A percentile compares a stretch with the other conserved stretches of the same genome.
These are phyloP conservation scores for Cyrtodaria siliqua DNA, from an alignment of 2,888 invertebrate genomes.

Conservation along the genomic window DNA sequence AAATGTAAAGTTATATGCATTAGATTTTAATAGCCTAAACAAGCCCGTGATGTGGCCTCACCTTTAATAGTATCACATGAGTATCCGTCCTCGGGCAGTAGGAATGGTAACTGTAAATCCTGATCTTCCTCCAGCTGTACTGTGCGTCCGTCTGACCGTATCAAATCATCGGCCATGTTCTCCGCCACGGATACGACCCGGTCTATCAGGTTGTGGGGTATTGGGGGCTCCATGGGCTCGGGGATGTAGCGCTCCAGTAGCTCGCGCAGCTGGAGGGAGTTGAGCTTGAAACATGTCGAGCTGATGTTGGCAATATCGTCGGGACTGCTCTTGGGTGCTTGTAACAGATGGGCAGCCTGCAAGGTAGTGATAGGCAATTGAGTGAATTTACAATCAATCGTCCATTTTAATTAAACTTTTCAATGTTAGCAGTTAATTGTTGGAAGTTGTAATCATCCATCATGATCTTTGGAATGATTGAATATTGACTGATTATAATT, in stretches of 20 bases:
- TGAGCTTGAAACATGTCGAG: conserved; percentile 97
- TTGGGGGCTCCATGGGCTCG: conserved; percentile 88
- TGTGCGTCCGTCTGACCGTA: conserved; percentile 93
- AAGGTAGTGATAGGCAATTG: no score
- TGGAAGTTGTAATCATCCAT: no score
- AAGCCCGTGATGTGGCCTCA: neutral
- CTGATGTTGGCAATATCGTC: conserved; percentile 96
- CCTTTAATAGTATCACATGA: conserved; percentile 98
- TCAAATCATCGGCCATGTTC: conserved; percentile 93
- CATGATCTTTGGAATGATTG: no score
- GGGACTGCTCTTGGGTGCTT: conserved; percentile 93
- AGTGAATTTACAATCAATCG: no score
- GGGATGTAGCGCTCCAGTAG: conserved; percentile 92
- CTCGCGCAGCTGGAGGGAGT: conserved; percentile 96
- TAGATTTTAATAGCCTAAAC: no score
- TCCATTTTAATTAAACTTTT: no score
- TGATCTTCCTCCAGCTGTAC: conserved; percentile 96
- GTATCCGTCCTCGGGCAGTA: conserved; percentile 99
- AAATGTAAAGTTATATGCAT: no score
- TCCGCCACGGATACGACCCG: conserved; percentile 85
- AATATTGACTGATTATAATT: no score
- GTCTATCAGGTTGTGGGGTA: conserved; percentile 89
- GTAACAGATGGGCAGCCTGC: conserved; percentile 94
- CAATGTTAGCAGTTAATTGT: no score
- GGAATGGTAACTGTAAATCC: conserved; percentile 93